A percentile compares a stretch with the other conserved stretches of the same genome.
phyloP scores from a whole-genome alignment of 2,797 vertebrate species.

The Galago senegalensis region DNA sequence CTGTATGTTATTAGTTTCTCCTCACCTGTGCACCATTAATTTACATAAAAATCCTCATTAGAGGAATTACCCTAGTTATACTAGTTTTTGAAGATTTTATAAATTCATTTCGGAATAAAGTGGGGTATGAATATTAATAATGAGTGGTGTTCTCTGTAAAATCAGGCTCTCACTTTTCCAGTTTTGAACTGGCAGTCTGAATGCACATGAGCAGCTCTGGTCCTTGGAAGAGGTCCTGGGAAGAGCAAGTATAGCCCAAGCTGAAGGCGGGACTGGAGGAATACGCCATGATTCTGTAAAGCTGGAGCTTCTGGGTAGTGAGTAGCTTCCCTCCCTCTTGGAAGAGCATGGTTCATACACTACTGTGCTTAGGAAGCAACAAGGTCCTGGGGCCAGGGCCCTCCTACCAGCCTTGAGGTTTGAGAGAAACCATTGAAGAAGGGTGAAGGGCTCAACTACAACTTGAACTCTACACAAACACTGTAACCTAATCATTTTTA shows the following conservation, averaged over 20 bases:
- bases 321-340: not conserved
- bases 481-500: too few species aligned
- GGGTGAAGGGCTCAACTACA: too few species aligned
- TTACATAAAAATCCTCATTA: constrained; percentile 40
- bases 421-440: not conserved
- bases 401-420: not conserved
- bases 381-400: accelerated
- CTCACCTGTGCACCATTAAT: not conserved
- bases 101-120: constrained; percentile 23
- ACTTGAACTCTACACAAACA: too few species aligned
- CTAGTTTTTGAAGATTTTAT: constrained; percentile 9
- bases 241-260: not conserved
- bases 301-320: not conserved
- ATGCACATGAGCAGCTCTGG: not conserved
- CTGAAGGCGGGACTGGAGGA: not conserved
- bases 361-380: not conserved
- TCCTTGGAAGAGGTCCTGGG: not conserved
- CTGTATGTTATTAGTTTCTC: not conserved
- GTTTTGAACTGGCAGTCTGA: not conserved
- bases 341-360: not conserved
- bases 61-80: not conserved
- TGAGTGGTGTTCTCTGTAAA: not conserved
- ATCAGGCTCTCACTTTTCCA: not conserved
- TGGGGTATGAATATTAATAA: not conserved
- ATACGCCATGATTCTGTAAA: not conserved